Evolutionary conservation across 92 coral and sea anemone genomes (phyloP), one percentile per base, ranked within the genome.

Genomic region (Micromussa lordhowensis): DNA sequence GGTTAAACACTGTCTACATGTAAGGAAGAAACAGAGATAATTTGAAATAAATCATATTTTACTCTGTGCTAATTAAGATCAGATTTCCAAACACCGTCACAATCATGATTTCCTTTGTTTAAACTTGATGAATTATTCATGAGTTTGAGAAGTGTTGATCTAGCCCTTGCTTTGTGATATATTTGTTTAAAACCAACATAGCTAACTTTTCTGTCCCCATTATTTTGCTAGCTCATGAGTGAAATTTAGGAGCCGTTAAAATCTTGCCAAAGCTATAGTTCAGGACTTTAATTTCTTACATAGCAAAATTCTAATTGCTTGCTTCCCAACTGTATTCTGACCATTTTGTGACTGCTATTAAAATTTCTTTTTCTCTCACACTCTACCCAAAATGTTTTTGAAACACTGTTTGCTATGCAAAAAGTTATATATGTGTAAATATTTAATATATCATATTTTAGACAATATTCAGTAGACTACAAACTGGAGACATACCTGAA

Each of bases 401-500:
- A 44, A 40, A 44, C 13, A 44, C 13, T 44, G 12, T 44, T 44
- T 7, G 51, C 51, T 44, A 13, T 44, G 0, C 51, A 44, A 8
- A 44, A 44, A 44, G 51, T 9, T 12, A 44, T 44, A 9, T 44
- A 44, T 44, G 9, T 61, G 6, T 24, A 12, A 14, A 24, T 61
- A 18, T 1, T 57, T 57, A 54, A 1, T 29, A 17, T 84, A 0
- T 55, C 24, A 31, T 68, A 2, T 80, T 87, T 9, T 79, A 97
- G 99, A 79, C 99, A 97, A 73, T 97, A 97, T 80, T 87, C 98
- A 77, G 96, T 97, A 49, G 99, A 97, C 73, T 97, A 97, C 92
- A 97, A 97, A 86, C 89, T 97, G 69, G 98, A 94, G 75, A 97
- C 99, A 0, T 97, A 97, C 76, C 90, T 97, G n/a, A 97, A 93